Base-by-base conservation (phyloP, 1,140 invertebrate species). In the Belonocnema kinseyi region DNA sequence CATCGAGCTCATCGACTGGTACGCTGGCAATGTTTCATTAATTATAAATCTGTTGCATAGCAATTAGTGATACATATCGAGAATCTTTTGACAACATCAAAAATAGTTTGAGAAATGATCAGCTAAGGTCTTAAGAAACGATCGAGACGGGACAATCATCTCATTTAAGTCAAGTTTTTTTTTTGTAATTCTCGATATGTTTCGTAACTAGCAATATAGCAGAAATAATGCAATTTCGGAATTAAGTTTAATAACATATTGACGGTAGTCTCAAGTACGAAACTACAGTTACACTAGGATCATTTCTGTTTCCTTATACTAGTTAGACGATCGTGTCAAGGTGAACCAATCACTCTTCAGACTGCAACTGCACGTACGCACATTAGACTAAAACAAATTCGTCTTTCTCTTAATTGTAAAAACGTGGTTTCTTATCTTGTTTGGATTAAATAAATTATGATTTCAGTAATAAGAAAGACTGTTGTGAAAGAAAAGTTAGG, bases 1-100 rank as follows among this genome's bases (percentile, higher is more conserved):
- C 94, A 95, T 87, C 92, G 94, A 80, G 95, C 97, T 0, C 96
- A 98, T 88, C 94, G 94, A 92, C 91, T 98, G 93, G 96, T 96
- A 90, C 93, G 92, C 91, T 73, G 74, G 71, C n/a, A 72, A 74
- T 73, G 72, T 78, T 74, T 74, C 46, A 71, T 11, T 14, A 70
- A 77, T 80, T 78, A 73, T 82, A 72, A 75, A 83, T 80, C 79
- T 81, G 50, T 58, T 72, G 75, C 77, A 61, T 80, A 73, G 71
- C 73, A 81, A 83, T 83, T 77, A 78, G 10, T 46, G 10, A 46
- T 46, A 5, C 26, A 33, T 33, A 33, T 33, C 2, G 26, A 5
- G 2, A 33, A 5, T 33, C 5, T 2, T 33, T 33, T 33, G 3
- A 33, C 5, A 33, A 33, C 4, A 33, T 33, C 26, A 33, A 33